Conservation (phyloP, 2,113 vertebrate genomes). For the Pseudorectes ferrugineus region DNA sequence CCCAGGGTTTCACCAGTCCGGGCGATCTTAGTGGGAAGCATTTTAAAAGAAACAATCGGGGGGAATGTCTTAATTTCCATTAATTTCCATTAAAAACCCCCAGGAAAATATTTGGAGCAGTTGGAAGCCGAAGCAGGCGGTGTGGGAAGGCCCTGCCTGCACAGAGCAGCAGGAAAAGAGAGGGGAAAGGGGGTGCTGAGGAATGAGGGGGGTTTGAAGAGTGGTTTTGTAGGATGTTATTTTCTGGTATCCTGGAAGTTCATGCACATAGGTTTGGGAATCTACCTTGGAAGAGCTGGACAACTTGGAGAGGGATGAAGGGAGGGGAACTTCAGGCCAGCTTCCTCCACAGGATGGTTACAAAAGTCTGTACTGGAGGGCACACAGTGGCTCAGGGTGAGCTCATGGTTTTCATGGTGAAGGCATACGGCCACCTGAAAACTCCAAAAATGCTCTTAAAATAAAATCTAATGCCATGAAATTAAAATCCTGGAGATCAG, state of each 20-base stretch:
- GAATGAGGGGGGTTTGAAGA: not conserved
- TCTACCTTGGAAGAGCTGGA: not conserved
- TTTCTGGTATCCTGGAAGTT: not conserved
- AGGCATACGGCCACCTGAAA: not conserved
- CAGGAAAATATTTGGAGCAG: not conserved
- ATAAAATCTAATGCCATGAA: not conserved
- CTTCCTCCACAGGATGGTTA: fast-evolving
- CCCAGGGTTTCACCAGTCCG: fast-evolving
- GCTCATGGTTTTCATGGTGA: not conserved
- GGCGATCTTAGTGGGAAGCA: fast-evolving
- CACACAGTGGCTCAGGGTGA: not conserved
- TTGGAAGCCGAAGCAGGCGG: not conserved
- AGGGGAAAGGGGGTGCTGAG: not conserved
- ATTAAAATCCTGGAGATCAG: not conserved
- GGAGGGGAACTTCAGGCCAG: not conserved
- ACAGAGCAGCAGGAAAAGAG: not conserved
- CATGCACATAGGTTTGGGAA: fast-evolving
- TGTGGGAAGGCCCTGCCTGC: not conserved
- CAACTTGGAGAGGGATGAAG: not conserved
- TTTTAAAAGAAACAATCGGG: not conserved
- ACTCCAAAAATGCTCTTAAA: not conserved
- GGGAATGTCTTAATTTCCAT: not conserved
- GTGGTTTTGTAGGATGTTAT: fast-evolving
- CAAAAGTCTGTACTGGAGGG: fast-evolving
- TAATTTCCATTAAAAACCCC: not conserved